Base-by-base conservation (phyloP, 2,888 invertebrate genomes). In the Nudaria mundana region DNA sequence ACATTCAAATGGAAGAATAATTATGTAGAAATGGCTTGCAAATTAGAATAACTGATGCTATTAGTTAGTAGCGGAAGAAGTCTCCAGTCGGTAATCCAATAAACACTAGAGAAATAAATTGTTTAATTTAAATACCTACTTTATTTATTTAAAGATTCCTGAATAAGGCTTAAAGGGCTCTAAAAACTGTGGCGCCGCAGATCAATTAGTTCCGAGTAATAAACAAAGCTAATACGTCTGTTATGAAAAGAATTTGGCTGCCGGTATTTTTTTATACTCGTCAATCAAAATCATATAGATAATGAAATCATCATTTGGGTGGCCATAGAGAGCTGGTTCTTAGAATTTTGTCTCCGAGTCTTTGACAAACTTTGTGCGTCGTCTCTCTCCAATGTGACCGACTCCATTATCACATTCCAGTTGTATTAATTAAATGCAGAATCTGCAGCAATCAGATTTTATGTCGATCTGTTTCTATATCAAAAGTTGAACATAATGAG, bases 271-370 rank as follows among this genome's bases (percentile, higher is more conserved):
- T 87, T 88, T 70, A 77, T 81, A 74, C 67, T 71, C 84, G 87
- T 88, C 88, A 87, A 88, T 88, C 88, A 88, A 88, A 87, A 88
- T 87, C 86, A 87, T 87, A 86, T 83, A 74, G 84, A 86, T 88
- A 87, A 88, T 88, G 83, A 87, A 87, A 87, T 85, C 87, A 88
- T 87, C 87, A 87, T 86, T 85, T 86, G 88, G 88, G 87, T 87
- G 88, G 88, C 84, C 87, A 82, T 87, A 85, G 83, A 85, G 77
- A 77, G 69, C 65, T 64, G 61, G 46, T 86, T 86, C 87, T 58
- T 48, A 78, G 87, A 87, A 87, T 60, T 71, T 55, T 50, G 76
- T 73, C 72, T 69, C 69, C 48, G 54, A 48, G 46, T 46, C 54
- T 63, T 66, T 56, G 46, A 26, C 35, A 30, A 44, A 47, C 42